Evolutionary conservation across 2,888 invertebrate species (phyloP).

Genomic region (Drosophila leonis): DNA sequence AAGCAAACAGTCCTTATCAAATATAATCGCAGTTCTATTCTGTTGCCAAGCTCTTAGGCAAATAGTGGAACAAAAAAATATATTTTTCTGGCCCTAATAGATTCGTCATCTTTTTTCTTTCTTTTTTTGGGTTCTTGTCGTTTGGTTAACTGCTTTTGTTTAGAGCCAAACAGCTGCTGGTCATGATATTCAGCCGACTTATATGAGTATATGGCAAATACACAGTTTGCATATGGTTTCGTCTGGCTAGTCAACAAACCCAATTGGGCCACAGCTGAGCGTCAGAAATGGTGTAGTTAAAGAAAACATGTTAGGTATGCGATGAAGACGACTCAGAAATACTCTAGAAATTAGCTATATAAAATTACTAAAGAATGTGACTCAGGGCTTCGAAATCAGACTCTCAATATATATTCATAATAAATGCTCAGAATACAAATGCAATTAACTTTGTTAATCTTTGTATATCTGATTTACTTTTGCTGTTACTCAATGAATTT

Average conservation of each 20-base stretch:
- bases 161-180: conserved; percentile 69
- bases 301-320: conserved; percentile 4
- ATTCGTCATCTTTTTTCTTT: conserved; percentile 53
- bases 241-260: conserved; percentile 17
- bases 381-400: too few relatives aligned
- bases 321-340: neutral
- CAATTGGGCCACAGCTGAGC: too few relatives aligned
- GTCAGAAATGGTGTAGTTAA: neutral
- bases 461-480: neutral
- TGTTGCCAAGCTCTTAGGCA: conserved; percentile 41
- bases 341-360: neutral
- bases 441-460: neutral
- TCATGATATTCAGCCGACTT: conserved; percentile 50
- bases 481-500: neutral
- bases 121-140: conserved; percentile 15
- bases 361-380: neutral
- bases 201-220: conserved; percentile 6
- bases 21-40: conserved; percentile 50
- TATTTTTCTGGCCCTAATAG: conserved; percentile 48
- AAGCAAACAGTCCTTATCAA: conserved; percentile 55
- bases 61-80: conserved; percentile 21
- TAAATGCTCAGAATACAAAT: neutral
- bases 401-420: too few relatives aligned
- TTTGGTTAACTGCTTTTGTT: conserved; percentile 61
- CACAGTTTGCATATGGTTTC: conserved; percentile 8